Evolutionary conservation across 2,888 invertebrate species (phyloP).

Genomic region (Drosophila formosana): DNA sequence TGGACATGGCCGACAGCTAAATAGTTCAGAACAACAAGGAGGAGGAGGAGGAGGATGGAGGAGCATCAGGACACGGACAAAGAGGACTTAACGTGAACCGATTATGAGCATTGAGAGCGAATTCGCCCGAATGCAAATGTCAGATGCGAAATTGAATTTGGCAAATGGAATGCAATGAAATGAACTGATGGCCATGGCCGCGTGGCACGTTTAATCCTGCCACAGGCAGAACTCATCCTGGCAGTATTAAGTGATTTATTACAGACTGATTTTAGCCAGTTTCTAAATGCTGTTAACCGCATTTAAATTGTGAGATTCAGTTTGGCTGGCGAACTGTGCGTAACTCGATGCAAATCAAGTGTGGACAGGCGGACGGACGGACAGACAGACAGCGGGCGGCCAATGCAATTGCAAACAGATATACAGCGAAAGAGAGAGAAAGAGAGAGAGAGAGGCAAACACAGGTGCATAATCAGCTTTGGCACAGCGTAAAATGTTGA

Average conservation of each 20-base stretch:
- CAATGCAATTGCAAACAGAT: slow-evolving; percentile 41
- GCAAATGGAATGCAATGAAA: neutral
- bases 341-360: slow-evolving; percentile 67
- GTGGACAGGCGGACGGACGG: neutral
- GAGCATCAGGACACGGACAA: neutral
- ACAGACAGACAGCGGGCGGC: slow-evolving; percentile 22
- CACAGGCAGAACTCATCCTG: neutral
- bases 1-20: slow-evolving; percentile 1
- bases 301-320: slow-evolving; percentile 54
- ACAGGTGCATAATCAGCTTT: slow-evolving; percentile 69
- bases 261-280: slow-evolving; percentile 7
- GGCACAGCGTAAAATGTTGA: slow-evolving; percentile 63
- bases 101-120: slow-evolving; percentile 34
- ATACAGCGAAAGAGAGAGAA: slow-evolving; percentile 13
- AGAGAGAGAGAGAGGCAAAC: slow-evolving; percentile 12
- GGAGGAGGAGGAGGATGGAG: neutral
- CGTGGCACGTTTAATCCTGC: slow-evolving; percentile 46
- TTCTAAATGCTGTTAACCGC: slow-evolving; percentile 26
- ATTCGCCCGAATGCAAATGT: slow-evolving; percentile 27
- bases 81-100: slow-evolving; percentile 4
- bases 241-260: slow-evolving; percentile 13
- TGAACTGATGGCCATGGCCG: slow-evolving; percentile 36
- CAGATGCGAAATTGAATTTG: slow-evolving; percentile 10
- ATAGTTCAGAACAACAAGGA: neutral
- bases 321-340: slow-evolving; percentile 41